A percentile compares a stretch with the other conserved stretches of the same genome.
Conservation (phyloP, 2,888 invertebrate species). For the Encarsia formosa region DNA sequence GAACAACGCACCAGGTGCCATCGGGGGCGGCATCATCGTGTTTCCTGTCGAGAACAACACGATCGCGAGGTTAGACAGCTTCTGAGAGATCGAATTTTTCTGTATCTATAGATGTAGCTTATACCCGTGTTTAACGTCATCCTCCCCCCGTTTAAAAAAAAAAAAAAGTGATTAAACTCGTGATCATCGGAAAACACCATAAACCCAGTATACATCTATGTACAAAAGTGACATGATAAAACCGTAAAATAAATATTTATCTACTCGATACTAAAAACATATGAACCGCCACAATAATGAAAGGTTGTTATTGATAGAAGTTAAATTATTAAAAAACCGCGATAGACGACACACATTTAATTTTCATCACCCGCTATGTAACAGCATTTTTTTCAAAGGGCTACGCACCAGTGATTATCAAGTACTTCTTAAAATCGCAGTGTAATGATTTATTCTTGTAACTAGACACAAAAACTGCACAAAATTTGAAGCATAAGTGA, state of each 20-base stretch:
- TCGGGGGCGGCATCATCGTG: constrained; percentile 55
- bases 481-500: neutral
- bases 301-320: constrained; percentile 12
- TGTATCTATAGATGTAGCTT: too few species aligned
- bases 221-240: constrained; percentile 35
- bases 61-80: neutral
- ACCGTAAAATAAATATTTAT: constrained; percentile 10
- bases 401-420: constrained; percentile 2
- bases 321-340: constrained; percentile 13
- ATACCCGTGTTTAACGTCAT: too few species aligned
- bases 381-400: constrained; percentile 11
- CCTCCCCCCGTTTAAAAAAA: too few species aligned
- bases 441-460: too few species aligned
- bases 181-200: constrained; percentile 34
- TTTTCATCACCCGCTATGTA: constrained; percentile 18
- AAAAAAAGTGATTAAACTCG: constrained; percentile 24
- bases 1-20: neutral
- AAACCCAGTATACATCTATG: constrained; percentile 37
- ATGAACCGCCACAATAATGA: constrained; percentile 7
- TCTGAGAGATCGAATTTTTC: neutral
- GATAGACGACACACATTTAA: constrained; percentile 27
- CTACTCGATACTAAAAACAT: constrained; percentile 22
- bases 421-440: neutral
- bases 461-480: too few species aligned
- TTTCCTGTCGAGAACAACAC: constrained; percentile 53